These are phyloP conservation scores for Bufo bufo DNA, from an alignment of 2,113 vertebrate species.

Conservation along the genomic window DNA sequence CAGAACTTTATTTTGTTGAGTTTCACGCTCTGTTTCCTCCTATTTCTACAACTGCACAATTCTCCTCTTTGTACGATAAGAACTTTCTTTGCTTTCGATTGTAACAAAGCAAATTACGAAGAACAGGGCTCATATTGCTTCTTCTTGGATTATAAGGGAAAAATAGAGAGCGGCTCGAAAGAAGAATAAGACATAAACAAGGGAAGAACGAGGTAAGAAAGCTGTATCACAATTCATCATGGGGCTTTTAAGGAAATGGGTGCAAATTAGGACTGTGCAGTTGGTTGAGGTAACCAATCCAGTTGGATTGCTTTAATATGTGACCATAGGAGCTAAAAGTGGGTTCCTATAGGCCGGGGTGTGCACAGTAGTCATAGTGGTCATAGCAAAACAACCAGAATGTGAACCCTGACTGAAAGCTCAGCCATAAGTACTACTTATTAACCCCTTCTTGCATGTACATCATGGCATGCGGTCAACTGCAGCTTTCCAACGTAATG, in stretches of 20 bases:
- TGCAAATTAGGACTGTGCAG: background rate
- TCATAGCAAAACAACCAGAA: too few relatives aligned
- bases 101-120: slow-evolving; percentile 2
- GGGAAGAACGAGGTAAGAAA: background rate
- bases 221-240: background rate
- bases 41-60: slow-evolving; percentile 22
- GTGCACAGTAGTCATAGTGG: too few relatives aligned
- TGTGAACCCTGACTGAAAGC: too few relatives aligned
- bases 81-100: slow-evolving; percentile 10
- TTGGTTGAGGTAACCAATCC: background rate
- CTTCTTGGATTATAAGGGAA: background rate
- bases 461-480: too few relatives aligned
- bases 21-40: slow-evolving; percentile 53
- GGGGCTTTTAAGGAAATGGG: background rate
- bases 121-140: background rate
- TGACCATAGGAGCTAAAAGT: background rate
- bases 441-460: too few relatives aligned
- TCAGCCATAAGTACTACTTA: too few relatives aligned
- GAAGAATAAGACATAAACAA: background rate
- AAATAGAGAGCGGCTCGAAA: background rate
- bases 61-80: slow-evolving; percentile 23
- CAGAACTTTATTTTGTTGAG: slow-evolving; percentile 43
- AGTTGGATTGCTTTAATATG: background rate
- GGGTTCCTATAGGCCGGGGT: too few relatives aligned
- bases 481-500: too few relatives aligned